Evolutionary conservation across 2,113 vertebrate genomes (phyloP).

Genomic region (Hemiprocne comata): DNA sequence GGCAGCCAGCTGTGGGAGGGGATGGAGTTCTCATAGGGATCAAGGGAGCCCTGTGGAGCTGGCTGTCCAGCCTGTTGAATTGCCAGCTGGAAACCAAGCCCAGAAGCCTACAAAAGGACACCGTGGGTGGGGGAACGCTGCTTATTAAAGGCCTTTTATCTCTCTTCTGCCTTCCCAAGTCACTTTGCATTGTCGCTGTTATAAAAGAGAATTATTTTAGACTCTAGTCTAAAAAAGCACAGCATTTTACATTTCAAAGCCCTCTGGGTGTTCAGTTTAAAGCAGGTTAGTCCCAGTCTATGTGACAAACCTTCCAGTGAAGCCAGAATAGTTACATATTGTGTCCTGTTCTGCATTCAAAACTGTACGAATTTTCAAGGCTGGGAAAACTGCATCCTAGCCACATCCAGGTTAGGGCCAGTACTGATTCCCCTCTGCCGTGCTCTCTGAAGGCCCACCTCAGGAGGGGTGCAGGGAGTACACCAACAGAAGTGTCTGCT

Average conservation of each 20-base stretch:
- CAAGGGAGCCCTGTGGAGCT: background rate
- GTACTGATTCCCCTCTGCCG: background rate
- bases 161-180: conserved; percentile 27
- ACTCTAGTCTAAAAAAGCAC: background rate
- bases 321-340: background rate
- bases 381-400: background rate
- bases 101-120: conserved; percentile 1
- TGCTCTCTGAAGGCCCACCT: background rate
- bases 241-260: conserved; percentile 56
- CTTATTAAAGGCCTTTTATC: conserved; percentile 39
- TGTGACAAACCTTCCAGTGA: background rate
- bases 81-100: background rate
- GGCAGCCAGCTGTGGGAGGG: background rate
- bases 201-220: conserved; percentile 37
- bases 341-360: background rate
- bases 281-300: background rate
- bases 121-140: background rate
- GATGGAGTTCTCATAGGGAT: background rate
- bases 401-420: background rate
- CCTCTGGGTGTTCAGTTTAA: background rate
- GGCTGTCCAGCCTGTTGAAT: background rate
- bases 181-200: background rate
- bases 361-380: background rate
- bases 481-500: background rate
- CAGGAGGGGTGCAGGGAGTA: background rate